Evolutionary conservation across 1,140 invertebrate species (phyloP).

Genomic region (Cydia strobilella): DNA sequence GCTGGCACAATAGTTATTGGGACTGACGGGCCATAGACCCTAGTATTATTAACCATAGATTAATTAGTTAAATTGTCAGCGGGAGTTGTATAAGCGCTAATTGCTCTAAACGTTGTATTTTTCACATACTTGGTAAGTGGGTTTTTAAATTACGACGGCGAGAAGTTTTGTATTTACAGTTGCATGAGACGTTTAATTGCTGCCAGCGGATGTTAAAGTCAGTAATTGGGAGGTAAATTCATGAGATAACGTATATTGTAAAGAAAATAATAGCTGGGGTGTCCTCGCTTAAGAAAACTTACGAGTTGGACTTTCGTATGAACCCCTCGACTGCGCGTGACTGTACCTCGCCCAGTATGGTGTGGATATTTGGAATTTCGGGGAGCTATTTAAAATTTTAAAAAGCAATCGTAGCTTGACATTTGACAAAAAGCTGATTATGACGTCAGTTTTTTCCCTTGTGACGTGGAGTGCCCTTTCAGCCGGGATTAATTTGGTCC

Average conservation of each 20-base stretch:
- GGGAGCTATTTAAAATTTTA: slow-evolving; percentile 72
- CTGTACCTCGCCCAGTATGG: slow-evolving; percentile 47
- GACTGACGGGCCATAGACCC: slow-evolving; percentile 22
- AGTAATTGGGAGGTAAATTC: slow-evolving; percentile 68
- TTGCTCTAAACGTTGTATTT: slow-evolving; percentile 72
- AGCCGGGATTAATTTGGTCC: slow-evolving; percentile 76
- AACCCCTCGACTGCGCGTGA: slow-evolving; percentile 34
- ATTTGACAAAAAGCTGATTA: slow-evolving; percentile 80
- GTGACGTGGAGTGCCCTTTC: slow-evolving; percentile 62
- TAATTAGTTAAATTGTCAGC: slow-evolving; percentile 69
- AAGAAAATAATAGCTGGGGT: slow-evolving; percentile 48
- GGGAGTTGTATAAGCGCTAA: slow-evolving; percentile 63
- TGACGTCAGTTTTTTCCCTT: slow-evolving; percentile 71
- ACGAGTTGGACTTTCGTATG: slow-evolving; percentile 19
- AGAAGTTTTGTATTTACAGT: slow-evolving; percentile 72
- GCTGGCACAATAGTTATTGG: background rate
- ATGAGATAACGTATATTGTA: slow-evolving; percentile 61
- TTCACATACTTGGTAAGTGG: slow-evolving; percentile 69
- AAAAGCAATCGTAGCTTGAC: slow-evolving; percentile 73
- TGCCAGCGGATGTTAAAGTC: slow-evolving; percentile 67
- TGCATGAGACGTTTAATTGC: slow-evolving; percentile 73
- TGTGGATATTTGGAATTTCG: slow-evolving; percentile 41
- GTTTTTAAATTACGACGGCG: slow-evolving; percentile 66
- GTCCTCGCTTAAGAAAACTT: slow-evolving; percentile 9
- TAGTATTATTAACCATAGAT: slow-evolving; percentile 55